phyloP scores from a whole-genome alignment of 2,888 invertebrate species.

The Plebejus anna region DNA sequence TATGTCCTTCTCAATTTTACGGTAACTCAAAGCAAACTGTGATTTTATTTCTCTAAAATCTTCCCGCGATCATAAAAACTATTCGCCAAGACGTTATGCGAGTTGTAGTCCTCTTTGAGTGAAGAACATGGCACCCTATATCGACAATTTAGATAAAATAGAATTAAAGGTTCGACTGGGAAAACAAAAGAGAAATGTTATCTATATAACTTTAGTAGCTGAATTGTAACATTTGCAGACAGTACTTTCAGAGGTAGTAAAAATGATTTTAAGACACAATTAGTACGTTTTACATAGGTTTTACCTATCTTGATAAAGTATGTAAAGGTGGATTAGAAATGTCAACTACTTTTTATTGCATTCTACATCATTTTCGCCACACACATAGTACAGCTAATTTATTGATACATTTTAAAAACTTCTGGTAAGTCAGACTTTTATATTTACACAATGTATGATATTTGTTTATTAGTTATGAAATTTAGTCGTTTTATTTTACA shows the following conservation, averaged over 20 bases:
- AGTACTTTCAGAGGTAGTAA: background rate
- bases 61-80: constrained; percentile 15
- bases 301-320: background rate
- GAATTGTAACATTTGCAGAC: background rate
- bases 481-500: too few relatives aligned
- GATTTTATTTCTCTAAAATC: constrained; percentile 4
- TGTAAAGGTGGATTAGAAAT: background rate
- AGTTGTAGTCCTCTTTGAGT: constrained; percentile 16
- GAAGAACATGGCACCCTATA: constrained; percentile 2
- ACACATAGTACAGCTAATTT: too few relatives aligned
- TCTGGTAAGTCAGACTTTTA: too few relatives aligned
- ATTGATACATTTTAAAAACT: too few relatives aligned
- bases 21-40: background rate
- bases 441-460: too few relatives aligned
- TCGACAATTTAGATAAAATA: constrained; percentile 19
- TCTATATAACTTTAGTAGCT: background rate
- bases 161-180: constrained; percentile 18
- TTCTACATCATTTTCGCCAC: too few relatives aligned
- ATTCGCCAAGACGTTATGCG: background rate
- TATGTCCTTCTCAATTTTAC: background rate
- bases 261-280: background rate
- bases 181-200: constrained; percentile 7
- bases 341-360: too few relatives aligned
- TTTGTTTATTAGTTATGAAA: too few relatives aligned
- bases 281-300: too few relatives aligned